Conservation (phyloP, 2,113 vertebrate species). For the western clawed frog (Xenopus tropicalis) region UCB_Xtro_10.0 CM004447.2:54833501-54834000, state of each 20-base stretch:
- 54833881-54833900: slow-evolving; percentile 64
- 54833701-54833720: slow-evolving; percentile 68
- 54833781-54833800: slow-evolving; percentile 74
- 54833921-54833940: slow-evolving; percentile 55
- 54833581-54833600: background rate
- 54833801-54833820: slow-evolving; percentile 57
- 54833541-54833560: background rate
- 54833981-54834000: slow-evolving; percentile 80
- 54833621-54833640: slow-evolving; percentile 47
- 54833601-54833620: slow-evolving; percentile 15
- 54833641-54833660: slow-evolving; percentile 58
- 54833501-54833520: background rate
- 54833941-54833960: slow-evolving; percentile 71
- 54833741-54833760: slow-evolving; percentile 64
- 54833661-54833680: slow-evolving; percentile 70
- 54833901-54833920: slow-evolving; percentile 63
- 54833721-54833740: slow-evolving; percentile 72
- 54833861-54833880: slow-evolving; percentile 60
- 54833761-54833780: slow-evolving; percentile 70
- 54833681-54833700: slow-evolving; percentile 65
- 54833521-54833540: background rate
- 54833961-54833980: slow-evolving; percentile 74
- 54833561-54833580: background rate
- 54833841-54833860: slow-evolving; percentile 52
- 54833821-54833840: slow-evolving; percentile 57